phyloP scores from a whole-genome alignment of 2,888 invertebrate species.

The Eristalinus aeneus region DNA sequence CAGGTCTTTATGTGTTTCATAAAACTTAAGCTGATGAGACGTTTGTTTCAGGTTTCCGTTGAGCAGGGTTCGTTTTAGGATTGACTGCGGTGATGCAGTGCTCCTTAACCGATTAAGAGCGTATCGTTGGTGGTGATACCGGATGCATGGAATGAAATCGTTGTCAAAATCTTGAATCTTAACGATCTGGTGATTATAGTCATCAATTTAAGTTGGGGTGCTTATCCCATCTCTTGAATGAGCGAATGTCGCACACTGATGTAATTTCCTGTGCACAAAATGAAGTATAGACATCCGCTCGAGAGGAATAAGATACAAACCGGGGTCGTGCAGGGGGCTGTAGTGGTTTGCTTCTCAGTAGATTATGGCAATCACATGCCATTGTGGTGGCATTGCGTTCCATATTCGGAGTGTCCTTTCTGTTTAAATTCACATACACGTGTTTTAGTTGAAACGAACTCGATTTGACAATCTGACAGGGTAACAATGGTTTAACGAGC shows the following conservation, averaged over 20 bases:
- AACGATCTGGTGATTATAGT: background rate
- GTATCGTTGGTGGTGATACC: no score
- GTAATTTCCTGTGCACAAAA: background rate
- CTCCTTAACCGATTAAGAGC: no score
- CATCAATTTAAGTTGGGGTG: background rate
- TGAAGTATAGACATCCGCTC: background rate
- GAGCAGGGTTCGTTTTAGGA: no score
- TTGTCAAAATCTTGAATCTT: background rate
- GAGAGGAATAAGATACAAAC: background rate
- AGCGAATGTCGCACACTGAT: background rate
- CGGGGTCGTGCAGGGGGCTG: background rate
- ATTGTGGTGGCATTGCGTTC: background rate
- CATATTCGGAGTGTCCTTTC: background rate
- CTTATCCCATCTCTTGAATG: background rate
- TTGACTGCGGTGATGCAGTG: no score
- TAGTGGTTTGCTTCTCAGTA: background rate
- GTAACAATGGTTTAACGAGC: background rate
- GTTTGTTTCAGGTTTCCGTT: no score
- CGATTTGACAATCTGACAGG: background rate
- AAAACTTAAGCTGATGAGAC: background rate
- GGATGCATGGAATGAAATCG: background rate
- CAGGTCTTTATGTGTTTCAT: background rate
- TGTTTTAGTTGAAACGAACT: background rate
- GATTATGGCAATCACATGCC: background rate
- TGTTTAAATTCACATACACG: background rate